Conservation (phyloP, 2,888 invertebrate genomes). For the Odontothrips loti region DNA sequence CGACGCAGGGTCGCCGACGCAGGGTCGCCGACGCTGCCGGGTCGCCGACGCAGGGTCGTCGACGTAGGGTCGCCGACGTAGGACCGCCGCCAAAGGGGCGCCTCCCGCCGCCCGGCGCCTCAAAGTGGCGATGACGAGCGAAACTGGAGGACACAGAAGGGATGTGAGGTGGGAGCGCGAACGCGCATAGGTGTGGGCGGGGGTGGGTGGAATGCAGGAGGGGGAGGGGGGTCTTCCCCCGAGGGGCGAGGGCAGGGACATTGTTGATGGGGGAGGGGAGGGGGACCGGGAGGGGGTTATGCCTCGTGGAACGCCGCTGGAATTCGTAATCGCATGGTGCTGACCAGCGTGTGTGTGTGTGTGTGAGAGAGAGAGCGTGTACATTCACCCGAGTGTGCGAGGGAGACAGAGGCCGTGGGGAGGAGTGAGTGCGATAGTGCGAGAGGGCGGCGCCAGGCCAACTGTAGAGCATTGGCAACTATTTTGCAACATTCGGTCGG, state of each 20-base stretch:
- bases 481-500: background rate
- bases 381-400: background rate
- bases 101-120: background rate
- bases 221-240: background rate
- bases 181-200: background rate
- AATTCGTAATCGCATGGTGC: background rate
- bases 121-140: background rate
- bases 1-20: too few relatives aligned
- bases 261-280: background rate
- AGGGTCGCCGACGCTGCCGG: too few relatives aligned
- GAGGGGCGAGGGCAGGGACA: background rate
- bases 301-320: conserved; percentile 11
- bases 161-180: too few relatives aligned
- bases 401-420: background rate
- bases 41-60: too few relatives aligned
- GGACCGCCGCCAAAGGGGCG: too few relatives aligned
- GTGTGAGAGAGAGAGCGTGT: too few relatives aligned
- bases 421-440: background rate
- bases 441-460: background rate
- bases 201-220: background rate
- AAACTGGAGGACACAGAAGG: background rate
- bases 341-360: conserved; percentile 1
- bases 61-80: too few relatives aligned
- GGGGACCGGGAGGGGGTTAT: background rate
- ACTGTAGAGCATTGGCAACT: background rate